Evolutionary conservation across 2,113 vertebrate genomes (phyloP), one percentile per base, ranked within the genome.

Genomic region (Brienomyrus brachyistius): DNA sequence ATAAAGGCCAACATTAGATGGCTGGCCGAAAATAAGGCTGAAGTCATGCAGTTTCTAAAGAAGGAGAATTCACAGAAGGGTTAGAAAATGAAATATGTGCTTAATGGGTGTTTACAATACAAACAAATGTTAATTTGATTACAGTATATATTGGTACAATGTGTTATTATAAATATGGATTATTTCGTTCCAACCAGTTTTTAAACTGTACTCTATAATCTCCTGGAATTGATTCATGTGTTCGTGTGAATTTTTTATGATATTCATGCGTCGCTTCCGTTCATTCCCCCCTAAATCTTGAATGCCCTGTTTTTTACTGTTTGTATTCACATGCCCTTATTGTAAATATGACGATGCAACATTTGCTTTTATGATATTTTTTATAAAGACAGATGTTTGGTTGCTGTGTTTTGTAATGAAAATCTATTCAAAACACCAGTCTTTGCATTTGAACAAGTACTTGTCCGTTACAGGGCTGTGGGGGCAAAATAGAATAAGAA

Each of bases 1-100:
- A 98, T 97, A 0, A 94, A 89, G 0, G 91, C 95, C 19, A 99
- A 98, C 94, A 97, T 98, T 91, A 94, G 93, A 9, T 99, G 98
- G 98, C 94, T 97, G 91, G 84, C 92, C 0, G 91, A 94, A 83
- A 98, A 98, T 94, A 89, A 91, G 92, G 62, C 7, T 0, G 0
- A 4, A 0, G 94, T 98, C 0, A 90, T 96, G 6, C 96, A 96
- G 0, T 88, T 99, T 43, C 35, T 80, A n/a, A 43, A 19, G 31
- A 80, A 80, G 15, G 74, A 80, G 17, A 43, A 35, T 89, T 96
- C 98, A 74, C 96, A 97, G 92, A 94, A 95, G 0, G 94, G 98
- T 93, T 97, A 98, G 94, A 95, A 88, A 70, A 97, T 96, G 0
- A 94, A 92, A 1, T 96, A 74, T 98, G 98, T 94, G 97, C 97